phyloP scores from a whole-genome alignment of 2,888 invertebrate species.

The Lordiphosa fenestrarum region DNA sequence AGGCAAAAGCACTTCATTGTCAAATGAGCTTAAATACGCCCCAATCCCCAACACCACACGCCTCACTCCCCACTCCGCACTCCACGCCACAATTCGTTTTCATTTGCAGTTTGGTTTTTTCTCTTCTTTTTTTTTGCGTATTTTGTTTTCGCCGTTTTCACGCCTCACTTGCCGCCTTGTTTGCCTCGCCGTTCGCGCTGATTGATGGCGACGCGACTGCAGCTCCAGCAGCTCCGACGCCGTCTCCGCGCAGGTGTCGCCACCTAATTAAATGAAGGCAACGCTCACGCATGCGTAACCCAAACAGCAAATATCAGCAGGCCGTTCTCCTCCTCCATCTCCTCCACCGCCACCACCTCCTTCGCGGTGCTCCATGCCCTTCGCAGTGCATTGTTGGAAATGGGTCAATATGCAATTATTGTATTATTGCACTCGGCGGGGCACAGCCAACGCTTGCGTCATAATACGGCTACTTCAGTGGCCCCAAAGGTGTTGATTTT shows the following conservation, averaged over 20 bases:
- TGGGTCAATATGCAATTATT: constrained; percentile 74
- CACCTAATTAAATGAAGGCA: constrained; percentile 72
- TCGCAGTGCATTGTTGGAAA: constrained; percentile 51
- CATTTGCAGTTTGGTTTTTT: constrained; percentile 14
- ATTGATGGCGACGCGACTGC: constrained; percentile 60
- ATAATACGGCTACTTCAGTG: constrained; percentile 46
- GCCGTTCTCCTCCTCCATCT: constrained; percentile 24
- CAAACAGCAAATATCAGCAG: constrained; percentile 37
- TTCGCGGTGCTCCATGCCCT: constrained; percentile 11
- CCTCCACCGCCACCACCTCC: background rate
- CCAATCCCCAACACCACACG: constrained; percentile 25
- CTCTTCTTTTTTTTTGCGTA: constrained; percentile 21
- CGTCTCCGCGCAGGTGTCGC: constrained; percentile 29
- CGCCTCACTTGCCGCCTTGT: constrained; percentile 65
- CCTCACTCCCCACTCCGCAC: background rate
- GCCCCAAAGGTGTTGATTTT: constrained; percentile 44
- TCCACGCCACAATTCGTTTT: constrained; percentile 22
- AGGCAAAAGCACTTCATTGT: constrained; percentile 59
- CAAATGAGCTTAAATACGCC: constrained; percentile 66
- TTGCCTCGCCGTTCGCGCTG: constrained; percentile 49
- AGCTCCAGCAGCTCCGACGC: constrained; percentile 12
- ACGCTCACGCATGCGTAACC: constrained; percentile 72
- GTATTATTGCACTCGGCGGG: constrained; percentile 42
- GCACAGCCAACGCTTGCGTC: constrained; percentile 52
- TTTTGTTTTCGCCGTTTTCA: constrained; percentile 56